Evolutionary conservation across 2,113 vertebrate genomes (phyloP).

Genomic region (Emydura subglobosa): DNA sequence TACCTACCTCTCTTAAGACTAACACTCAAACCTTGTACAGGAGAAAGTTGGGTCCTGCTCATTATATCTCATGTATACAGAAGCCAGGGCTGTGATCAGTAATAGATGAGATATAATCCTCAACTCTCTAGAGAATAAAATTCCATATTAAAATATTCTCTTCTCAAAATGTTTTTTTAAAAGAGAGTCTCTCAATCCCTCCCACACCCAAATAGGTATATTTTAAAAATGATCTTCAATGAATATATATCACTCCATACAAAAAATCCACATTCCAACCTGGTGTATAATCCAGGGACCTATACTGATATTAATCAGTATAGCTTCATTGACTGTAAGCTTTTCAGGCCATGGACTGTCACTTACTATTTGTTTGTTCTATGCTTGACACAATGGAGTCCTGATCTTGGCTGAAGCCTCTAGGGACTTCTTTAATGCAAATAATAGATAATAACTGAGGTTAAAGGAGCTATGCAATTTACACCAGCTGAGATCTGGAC

Average conservation of each 20-base stretch:
- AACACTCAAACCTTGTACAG: not conserved
- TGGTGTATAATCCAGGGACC: not conserved
- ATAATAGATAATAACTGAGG: not conserved
- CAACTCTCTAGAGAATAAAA: not conserved
- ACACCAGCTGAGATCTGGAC: not conserved
- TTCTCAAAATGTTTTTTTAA: not conserved
- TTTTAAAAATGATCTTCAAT: rapidly evolving
- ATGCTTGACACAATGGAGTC: not conserved
- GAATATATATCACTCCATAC: not conserved
- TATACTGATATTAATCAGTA: not conserved
- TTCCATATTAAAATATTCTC: not conserved
- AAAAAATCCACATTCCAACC: not conserved
- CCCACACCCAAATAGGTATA: rapidly evolving
- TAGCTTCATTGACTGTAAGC: not conserved
- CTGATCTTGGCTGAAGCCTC: not conserved
- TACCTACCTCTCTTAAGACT: not conserved
- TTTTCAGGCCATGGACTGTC: not conserved
- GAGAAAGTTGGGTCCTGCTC: not conserved
- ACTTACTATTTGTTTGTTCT: not conserved
- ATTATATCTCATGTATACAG: not conserved
- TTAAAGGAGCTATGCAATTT: not conserved
- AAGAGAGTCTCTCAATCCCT: rapidly evolving
- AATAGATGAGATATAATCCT: not conserved
- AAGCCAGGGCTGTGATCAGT: not conserved
- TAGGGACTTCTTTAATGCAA: not conserved